A percentile compares a stretch with the other conserved stretches of the same genome.
phyloP scores from a whole-genome alignment of 2,797 vertebrate species.

The Lepus townsendii region DNA sequence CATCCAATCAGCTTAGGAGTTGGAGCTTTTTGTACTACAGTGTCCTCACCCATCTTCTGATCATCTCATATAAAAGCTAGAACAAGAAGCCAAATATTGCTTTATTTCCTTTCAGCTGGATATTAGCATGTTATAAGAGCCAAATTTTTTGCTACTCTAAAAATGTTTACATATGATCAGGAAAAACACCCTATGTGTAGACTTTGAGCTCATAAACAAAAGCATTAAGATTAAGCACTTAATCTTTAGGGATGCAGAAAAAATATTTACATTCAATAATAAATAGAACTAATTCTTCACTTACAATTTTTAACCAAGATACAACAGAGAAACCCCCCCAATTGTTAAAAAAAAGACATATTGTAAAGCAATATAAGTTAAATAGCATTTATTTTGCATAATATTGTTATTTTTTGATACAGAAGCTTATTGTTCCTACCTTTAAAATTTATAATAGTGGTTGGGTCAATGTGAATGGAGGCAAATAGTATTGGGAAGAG shows the following conservation, averaged over 20 bases:
- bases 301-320: background rate
- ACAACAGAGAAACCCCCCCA: background rate
- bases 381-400: background rate
- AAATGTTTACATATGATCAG: background rate
- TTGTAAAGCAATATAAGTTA: background rate
- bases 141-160: background rate
- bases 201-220: background rate
- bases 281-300: background rate
- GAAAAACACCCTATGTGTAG: background rate
- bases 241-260: background rate
- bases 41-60: fast-evolving
- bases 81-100: background rate
- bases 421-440: background rate
- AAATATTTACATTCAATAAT: background rate
- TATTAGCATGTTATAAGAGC: fast-evolving
- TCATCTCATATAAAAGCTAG: background rate
- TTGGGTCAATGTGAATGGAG: background rate
- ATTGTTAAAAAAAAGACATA: background rate
- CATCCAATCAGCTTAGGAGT: no score
- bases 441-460: background rate
- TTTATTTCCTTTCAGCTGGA: background rate
- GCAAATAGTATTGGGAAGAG: background rate
- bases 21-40: background rate
- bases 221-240: background rate
- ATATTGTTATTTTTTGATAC: background rate